phyloP scores from a whole-genome alignment of 2,888 invertebrate species.

The Drosophila nigritarsus region DNA sequence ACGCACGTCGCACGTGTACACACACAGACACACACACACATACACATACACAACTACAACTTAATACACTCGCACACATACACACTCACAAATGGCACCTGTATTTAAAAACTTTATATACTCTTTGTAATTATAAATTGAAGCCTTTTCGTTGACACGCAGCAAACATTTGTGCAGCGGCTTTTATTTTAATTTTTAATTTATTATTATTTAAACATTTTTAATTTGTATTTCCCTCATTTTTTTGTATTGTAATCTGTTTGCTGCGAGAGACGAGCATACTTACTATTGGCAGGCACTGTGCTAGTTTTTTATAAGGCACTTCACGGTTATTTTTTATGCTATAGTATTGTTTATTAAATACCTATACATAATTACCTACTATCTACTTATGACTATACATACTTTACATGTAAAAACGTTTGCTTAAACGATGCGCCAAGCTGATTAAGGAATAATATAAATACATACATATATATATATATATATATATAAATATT shows the following conservation, averaged over 20 bases:
- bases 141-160: neutral
- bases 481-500: neutral
- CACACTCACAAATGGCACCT: slow-evolving; percentile 19
- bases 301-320: slow-evolving; percentile 17
- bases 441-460: slow-evolving; percentile 37
- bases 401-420: slow-evolving; percentile 32
- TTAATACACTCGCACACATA: neutral
- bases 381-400: slow-evolving; percentile 29
- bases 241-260: neutral
- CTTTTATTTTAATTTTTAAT: slow-evolving; percentile 1
- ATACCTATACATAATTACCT: slow-evolving; percentile 32
- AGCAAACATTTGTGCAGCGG: neutral
- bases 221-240: slow-evolving; percentile 5
- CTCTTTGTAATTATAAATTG: slow-evolving; percentile 20
- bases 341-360: slow-evolving; percentile 54
- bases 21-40: neutral
- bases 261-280: neutral
- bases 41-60: neutral
- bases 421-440: slow-evolving; percentile 26
- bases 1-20: neutral
- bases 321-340: slow-evolving; percentile 29
- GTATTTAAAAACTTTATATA: slow-evolving; percentile 28
- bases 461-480: slow-evolving; percentile 27
- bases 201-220: slow-evolving; percentile 2
- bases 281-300: slow-evolving; percentile 5